A percentile compares a stretch with the other conserved stretches of the same genome.
Conservation (phyloP, 2,888 invertebrate genomes). For the Mystacides longicornis region DNA sequence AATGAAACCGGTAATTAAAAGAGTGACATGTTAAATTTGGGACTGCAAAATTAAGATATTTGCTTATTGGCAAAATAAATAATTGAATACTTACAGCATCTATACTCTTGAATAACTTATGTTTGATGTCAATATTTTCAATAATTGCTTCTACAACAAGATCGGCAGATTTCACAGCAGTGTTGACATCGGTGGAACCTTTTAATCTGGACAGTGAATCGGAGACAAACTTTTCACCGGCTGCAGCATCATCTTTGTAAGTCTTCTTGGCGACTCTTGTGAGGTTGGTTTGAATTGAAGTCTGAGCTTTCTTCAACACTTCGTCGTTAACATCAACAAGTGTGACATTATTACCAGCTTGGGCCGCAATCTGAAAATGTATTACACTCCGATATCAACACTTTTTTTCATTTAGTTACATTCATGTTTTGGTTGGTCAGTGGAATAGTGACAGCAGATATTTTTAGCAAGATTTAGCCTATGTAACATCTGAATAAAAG, state of each 20-base stretch:
- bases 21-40: neutral
- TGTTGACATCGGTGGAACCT: conserved; percentile 53
- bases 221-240: conserved; percentile 58
- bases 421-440: too few relatives aligned
- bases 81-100: conserved; percentile 49
- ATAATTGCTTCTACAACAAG: conserved; percentile 81
- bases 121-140: conserved; percentile 72
- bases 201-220: conserved; percentile 55
- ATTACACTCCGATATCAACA: too few relatives aligned
- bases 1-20: neutral
- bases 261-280: conserved; percentile 72
- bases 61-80: neutral
- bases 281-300: conserved; percentile 61
- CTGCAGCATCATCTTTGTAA: conserved; percentile 58
- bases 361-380: conserved; percentile 65
- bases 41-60: too few relatives aligned
- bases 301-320: conserved; percentile 63
- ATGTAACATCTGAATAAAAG: too few relatives aligned
- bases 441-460: too few relatives aligned
- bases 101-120: conserved; percentile 64
- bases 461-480: too few relatives aligned
- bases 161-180: conserved; percentile 59
- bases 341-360: conserved; percentile 73
- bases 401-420: too few relatives aligned
- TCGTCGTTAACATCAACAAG: conserved; percentile 71